A percentile compares a stretch with the other conserved stretches of the same genome.
These are phyloP conservation scores for Varroa destructor DNA, from an alignment of 1,140 invertebrate genomes.

Conservation along the genomic window DNA sequence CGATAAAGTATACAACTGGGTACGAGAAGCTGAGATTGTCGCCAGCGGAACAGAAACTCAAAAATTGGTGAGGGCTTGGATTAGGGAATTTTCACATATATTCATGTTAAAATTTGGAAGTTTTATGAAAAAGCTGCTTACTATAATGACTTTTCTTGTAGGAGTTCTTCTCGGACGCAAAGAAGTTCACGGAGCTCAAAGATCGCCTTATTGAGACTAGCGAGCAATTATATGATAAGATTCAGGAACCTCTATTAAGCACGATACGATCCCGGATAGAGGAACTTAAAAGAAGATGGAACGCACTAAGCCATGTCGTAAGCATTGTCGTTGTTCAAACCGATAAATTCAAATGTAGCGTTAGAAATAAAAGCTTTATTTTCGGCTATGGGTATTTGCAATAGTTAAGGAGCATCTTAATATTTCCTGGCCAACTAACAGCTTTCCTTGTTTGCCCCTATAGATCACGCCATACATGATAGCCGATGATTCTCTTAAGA, in stretches of 20 bases:
- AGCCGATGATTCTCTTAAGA: slow-evolving; percentile 14
- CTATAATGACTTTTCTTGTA: slow-evolving; percentile 33
- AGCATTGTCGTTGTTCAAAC: slow-evolving; percentile 29
- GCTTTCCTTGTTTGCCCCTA: background rate
- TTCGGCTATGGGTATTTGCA: background rate
- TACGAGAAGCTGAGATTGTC: slow-evolving; percentile 61
- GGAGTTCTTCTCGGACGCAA: slow-evolving; percentile 62
- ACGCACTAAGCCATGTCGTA: slow-evolving; percentile 56
- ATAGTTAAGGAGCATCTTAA: too few relatives aligned
- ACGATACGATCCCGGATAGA: slow-evolving; percentile 61
- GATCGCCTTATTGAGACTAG: slow-evolving; percentile 65
- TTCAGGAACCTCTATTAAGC: slow-evolving; percentile 59
- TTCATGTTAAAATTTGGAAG: too few relatives aligned
- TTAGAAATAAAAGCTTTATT: background rate
- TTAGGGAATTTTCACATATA: slow-evolving; percentile 50
- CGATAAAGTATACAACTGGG: slow-evolving; percentile 62
- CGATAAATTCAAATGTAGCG: background rate
- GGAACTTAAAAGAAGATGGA: slow-evolving; percentile 60
- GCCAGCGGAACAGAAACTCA: slow-evolving; percentile 63
- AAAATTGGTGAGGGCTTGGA: slow-evolving; percentile 47
- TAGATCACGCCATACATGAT: slow-evolving; percentile 22
- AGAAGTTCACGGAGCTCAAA: slow-evolving; percentile 74
- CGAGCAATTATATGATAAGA: slow-evolving; percentile 73
- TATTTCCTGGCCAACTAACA: too few relatives aligned
- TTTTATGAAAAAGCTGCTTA: background rate